Evolutionary conservation across 2,797 vertebrate species (phyloP), one percentile per base, ranked within the genome.

Genomic region (Pempheris klunzingeri): DNA sequence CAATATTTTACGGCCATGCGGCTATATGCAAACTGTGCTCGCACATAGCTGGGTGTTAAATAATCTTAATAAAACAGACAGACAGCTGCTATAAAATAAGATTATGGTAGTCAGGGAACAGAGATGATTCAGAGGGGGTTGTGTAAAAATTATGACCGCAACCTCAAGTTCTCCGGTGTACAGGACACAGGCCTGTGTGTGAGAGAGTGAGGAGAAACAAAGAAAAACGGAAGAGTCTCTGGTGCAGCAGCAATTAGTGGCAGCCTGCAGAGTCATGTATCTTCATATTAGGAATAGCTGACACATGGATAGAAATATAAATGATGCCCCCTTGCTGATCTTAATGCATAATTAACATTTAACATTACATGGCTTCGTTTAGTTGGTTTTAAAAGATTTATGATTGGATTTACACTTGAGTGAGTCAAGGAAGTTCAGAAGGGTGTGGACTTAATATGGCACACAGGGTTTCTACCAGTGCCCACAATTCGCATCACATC

Each of bases 261-360:
- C 41, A 58, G 54, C 41, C 57, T 24, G 68, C 39, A 59, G 47
- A 80, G 72, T 55, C 75, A 73, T 83, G 50, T 9, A 43, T 87
- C 80, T 86, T 89, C 57, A 74, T 77, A 67, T 63, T 57, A 74
- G 13, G 58, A 49, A 32, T 26, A 36, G 57, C 50, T 83, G 86
- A 85, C 81, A 66, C 58, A 59, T 20, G 53, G 24, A 62, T 61
- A 47, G 63, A 85, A 87, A 79, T 72, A 82, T 76, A 71, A 83
- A 64, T 76, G 54, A 74, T 15, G 36, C n/a, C 22, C 77, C 52
- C 47, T 44, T 57, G 50, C 74, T 75, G 60, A 82, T 69, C 67
- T 70, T 64, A 71, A 83, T 77, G 71, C 53, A 86, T 77, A 90
- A 86, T 91, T 87, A 86, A 90, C 74, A 71, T 87, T 82, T 85